phyloP scores from a whole-genome alignment of 2,888 invertebrate species.

The Pachydiplax longipennis region DNA sequence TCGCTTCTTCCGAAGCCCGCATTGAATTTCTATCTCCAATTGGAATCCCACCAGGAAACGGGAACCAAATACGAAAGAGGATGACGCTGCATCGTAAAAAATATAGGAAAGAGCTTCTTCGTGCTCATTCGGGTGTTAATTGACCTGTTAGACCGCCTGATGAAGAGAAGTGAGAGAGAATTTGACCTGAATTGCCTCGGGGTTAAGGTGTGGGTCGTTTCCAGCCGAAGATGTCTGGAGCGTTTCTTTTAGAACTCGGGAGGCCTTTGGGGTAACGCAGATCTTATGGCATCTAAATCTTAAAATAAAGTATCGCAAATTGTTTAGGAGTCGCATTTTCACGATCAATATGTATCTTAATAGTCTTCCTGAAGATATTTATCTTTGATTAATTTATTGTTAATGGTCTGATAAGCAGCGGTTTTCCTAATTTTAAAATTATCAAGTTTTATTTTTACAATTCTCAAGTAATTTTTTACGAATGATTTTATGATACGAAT shows the following conservation, averaged over 20 bases:
- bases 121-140: slow-evolving; percentile 35
- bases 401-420: no score
- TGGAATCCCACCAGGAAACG: background rate
- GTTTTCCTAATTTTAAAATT: no score
- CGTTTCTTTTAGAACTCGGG: background rate
- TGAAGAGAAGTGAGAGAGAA: background rate
- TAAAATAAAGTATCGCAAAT: no score
- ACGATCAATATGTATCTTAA: no score
- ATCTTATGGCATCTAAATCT: no score
- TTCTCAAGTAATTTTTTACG: no score
- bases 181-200: background rate
- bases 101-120: background rate
- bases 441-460: no score
- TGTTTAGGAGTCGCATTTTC: no score
- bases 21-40: background rate
- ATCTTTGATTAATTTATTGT: no score
- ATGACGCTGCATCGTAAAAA: background rate
- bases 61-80: background rate
- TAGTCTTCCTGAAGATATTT: no score
- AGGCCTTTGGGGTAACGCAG: no score
- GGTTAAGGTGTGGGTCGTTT: background rate
- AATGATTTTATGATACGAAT: no score
- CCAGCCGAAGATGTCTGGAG: background rate
- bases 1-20: background rate
- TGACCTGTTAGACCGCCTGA: background rate